Base-by-base conservation (phyloP, 2,797 vertebrate genomes). In the Syndactyla subalaris region DNA sequence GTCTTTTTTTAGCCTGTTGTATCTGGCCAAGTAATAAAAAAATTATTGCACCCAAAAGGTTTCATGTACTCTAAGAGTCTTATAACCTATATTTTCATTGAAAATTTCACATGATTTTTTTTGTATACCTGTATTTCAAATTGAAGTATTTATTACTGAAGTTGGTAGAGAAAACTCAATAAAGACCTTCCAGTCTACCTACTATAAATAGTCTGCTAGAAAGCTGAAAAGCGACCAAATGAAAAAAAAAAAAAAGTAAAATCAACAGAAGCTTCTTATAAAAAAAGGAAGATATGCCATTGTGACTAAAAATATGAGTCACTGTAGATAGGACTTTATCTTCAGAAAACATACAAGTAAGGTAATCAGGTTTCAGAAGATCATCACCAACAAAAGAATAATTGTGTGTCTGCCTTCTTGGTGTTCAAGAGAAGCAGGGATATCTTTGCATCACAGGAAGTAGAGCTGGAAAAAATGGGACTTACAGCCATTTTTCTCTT, bases 311-410 rank as follows among this genome's bases (percentile, higher is more conserved):
- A 74, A 39, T 12, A 34, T 24, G 45, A 83, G 70, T 85, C 82
- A 75, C 45, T 62, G 27, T 10, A 88, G 72, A 91, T 21, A 89
- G 46, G 30, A 74, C 54, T 45, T 93, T 82, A 85, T 93, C 85
- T 89, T 88, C 65, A 84, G 68, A 95, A 88, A 88, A 81, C 72
- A 93, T 12, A 77, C 18, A 19, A 92, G 38, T 45, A 82, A 67
- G 38, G 57, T 65, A 88, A 92, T 72, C 58, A 63, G 24, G 54
- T 83, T 88, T 83, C 57, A 94, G 67, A 94, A 76, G 45, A 89
- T 49, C 58, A 74, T 46, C 61, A 78, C 9, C 52, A 38, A 65
- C 14, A 51, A 57, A 79, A 67, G 23, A 74, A 36, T 26, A 67
- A 79, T 24, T 51, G 36, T 23, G 32, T 8, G 19, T 57, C 59